Base-by-base conservation (phyloP, 53 echinoderm and acorn worm genomes). In the Patiria pectinifera region DNA sequence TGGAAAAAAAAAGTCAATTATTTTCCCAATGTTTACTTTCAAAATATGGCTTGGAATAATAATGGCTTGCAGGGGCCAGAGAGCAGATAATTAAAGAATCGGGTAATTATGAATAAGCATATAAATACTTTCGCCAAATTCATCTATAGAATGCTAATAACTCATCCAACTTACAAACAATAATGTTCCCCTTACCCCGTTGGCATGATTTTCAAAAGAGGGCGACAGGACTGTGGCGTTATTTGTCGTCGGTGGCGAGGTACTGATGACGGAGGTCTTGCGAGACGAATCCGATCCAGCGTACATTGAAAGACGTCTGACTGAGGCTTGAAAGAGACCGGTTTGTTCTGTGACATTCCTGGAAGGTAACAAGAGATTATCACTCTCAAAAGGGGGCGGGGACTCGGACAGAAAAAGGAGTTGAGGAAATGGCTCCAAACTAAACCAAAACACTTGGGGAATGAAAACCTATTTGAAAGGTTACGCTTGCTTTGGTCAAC, bases 161-260 rank as follows among this genome's bases (percentile, higher is more conserved):
- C 66, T 18, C 15, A 11, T 74, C 15, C 10, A 10, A 22, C 2
- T n/a, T 74, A 74, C 22, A 23, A 2, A 60, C 25, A 43, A 35
- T 3, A 23, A 47, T 23, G 44, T 45, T 71, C 48, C 60, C 5
- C 95, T 75, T 90, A 94, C 95, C 90, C 95, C 92, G 69, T 94
- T 94, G 71, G 92, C 90, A 85, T 92, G 90, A 22, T 66, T 81
- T 4, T 90, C 90, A 61, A 87, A 23, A 48, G 86, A 80, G 21
- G 74, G 83, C 35, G 87, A 49, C 13, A 72, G 15, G 86, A 53
- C 58, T 0, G 71, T 47, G 48, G 87, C 59, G n/a, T 86, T 69
- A 62, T 61, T 70, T 3, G 49, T 48, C 19, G 85, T 60, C 23
- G 86, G 77, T 35, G 53, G 8, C 53, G 82, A 74, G 19, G 48